Base-by-base conservation (phyloP, 2,113 vertebrate species). In the Pogona vitticeps region DNA sequence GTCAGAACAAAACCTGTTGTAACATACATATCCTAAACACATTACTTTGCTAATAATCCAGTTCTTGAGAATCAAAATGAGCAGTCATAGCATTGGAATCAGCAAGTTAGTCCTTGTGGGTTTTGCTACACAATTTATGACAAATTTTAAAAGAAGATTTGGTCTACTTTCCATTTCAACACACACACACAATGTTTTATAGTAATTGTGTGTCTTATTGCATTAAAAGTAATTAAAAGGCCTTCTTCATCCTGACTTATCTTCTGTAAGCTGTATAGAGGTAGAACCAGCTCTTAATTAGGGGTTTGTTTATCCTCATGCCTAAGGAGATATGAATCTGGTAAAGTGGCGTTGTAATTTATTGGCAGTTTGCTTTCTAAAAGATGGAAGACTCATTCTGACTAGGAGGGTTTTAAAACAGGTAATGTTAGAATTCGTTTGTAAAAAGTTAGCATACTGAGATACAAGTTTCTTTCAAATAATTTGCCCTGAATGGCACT, bases 81-180 rank as follows among this genome's bases (percentile, higher is more conserved):
- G n/a, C 10, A n/a, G 38, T 82, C 52, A 63, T 2, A 1, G 28
- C 88, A 61, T 28, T 82, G 61, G 26, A 68, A 72, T 71, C 72
- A 73, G 6, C 23, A 14, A 72, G 3, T 52, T 46, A 46, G 26
- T 68, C 65, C 65, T 68, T 31, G 13, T 72, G 42, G 33, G 6
- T 33, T 1, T 23, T 82, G 59, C 46, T 0, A 0, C 0, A 42
- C 72, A 42, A 33, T 46, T 5, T 71, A 0, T 46, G 73, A 52
- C 1, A 6, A 6, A 3, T 85, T 58, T 80, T 3, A 52, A 14
- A 46, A 52, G 3, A 2, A 31, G 33, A 6, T 52, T 76, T 8
- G 26, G 20, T 26, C 21, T 20, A 1, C 75, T 31, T 14, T 76
- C 31, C 18, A 17, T 56, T 56, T 56, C 31, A 18, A 56, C n/a